Evolutionary conservation across 2,113 vertebrate species (phyloP), one percentile per base, ranked within the genome.

Genomic region (Deroptyus accipitrinus): DNA sequence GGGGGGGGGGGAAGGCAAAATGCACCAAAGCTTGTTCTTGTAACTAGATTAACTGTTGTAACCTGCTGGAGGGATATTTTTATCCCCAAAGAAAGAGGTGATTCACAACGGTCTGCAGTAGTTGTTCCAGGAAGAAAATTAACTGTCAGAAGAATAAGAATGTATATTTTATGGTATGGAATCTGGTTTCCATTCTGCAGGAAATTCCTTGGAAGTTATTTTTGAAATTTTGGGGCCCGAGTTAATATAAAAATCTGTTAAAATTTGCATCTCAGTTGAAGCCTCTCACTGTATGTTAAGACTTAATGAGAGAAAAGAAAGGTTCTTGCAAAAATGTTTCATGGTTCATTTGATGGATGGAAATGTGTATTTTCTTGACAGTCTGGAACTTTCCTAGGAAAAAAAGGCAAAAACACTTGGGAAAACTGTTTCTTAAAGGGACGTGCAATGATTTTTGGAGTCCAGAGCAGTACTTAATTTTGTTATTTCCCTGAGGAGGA

Each of bases 381-480:
- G 8, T 57, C 46, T 55, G 68, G 22, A 95, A 91, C 33, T 67
- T 92, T 68, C 25, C 23, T 3, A 2, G 62, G 62, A 16, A 33
- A 46, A 62, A 57, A 74, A 64, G 35, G 2, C 55, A 46, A 59
- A 83, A 80, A 37, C 11, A 4, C 70, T 67, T 83, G 54, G 68
- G 61, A 74, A 90, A 90, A 35, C n/a, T 75, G 9, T 81, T 92
- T 91, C 76, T 94, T 92, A 86, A 88, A 90, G 88, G 91, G 83
- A 88, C 0, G 0, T 94, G 63, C 49, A 66, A 63, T 74, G 72
- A 69, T 68, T 93, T 94, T 93, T 80, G 78, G 30, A 88, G 64
- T 88, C 49, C 73, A 55, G 91, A 96, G 61, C 88, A 72, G 91
- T 95, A 94, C 86, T 95, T 96, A 96, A 91, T 94, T 94, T 78